Conservation (phyloP, 1,140 invertebrate species). For the Conus ventricosus region DNA sequence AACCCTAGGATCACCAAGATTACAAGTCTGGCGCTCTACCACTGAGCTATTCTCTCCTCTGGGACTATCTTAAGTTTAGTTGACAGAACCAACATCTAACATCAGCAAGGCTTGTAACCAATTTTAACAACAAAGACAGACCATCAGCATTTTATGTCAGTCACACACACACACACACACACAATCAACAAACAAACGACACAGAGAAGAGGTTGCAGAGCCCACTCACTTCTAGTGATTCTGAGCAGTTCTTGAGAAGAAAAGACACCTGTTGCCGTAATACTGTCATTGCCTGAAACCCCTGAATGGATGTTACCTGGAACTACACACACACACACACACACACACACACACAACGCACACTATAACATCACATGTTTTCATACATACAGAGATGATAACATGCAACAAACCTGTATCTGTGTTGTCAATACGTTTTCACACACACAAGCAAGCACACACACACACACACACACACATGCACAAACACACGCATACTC, state of each 20-base stretch:
- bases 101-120: no score
- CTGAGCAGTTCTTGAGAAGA: slow-evolving; percentile 92
- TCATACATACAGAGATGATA: neutral
- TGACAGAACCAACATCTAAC: no score
- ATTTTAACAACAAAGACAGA: no score
- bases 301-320: slow-evolving; percentile 98
- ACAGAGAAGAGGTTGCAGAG: neutral
- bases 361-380: neutral
- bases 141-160: no score
- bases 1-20: no score
- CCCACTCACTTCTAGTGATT: slow-evolving; percentile 71
- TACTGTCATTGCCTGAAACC: slow-evolving; percentile 98
- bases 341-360: neutral
- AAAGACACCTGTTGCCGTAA: slow-evolving; percentile 98
- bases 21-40: no score
- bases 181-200: no score
- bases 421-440: neutral
- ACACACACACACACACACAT: neutral
- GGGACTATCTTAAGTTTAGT: no score
- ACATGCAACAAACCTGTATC: neutral
- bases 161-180: no score
- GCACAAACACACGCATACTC: slow-evolving; percentile 5
- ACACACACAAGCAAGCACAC: neutral
- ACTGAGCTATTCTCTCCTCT: no score
- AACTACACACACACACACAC: slow-evolving; percentile 81